These are phyloP conservation scores for Calliphora vomitoria DNA, from an alignment of 2,888 invertebrate genomes.

Conservation along the genomic window DNA sequence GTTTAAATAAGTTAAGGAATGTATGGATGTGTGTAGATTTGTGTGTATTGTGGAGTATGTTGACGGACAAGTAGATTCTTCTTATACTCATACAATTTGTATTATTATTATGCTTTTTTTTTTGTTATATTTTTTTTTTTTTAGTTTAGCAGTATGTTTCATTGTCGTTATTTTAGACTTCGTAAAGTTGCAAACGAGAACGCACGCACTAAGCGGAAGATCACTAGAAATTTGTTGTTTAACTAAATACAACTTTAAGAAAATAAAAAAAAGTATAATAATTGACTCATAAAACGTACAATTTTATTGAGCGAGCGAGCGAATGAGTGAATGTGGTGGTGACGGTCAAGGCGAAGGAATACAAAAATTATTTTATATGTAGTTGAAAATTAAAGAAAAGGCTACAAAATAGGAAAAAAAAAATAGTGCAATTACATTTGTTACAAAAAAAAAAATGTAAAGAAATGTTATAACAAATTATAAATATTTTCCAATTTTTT, in stretches of 20 bases:
- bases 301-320: conserved; percentile 2
- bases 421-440: conserved; percentile 49
- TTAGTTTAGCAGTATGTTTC: conserved; percentile 61
- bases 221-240: conserved; percentile 33
- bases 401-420: background rate
- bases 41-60: conserved; percentile 42
- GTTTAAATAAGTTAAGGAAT: conserved; percentile 59
- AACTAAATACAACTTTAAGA: background rate
- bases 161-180: conserved; percentile 69
- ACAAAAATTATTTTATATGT: background rate
- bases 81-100: conserved; percentile 48
- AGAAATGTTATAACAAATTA: conserved; percentile 27
- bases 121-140: conserved; percentile 1
- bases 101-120: conserved; percentile 11
- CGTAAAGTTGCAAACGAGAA: conserved; percentile 73
- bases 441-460: conserved; percentile 6
- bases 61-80: conserved; percentile 73
- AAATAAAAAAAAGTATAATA: conserved; percentile 15
- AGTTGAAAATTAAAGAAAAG: background rate
- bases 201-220: conserved; percentile 73
- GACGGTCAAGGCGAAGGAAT: conserved; percentile 48
- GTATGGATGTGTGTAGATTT: conserved; percentile 38
- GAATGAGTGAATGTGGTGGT: conserved; percentile 51
- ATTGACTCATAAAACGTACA: conserved; percentile 13
- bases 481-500: background rate